Conservation (phyloP, 2,888 invertebrate genomes). For the Ellobium chinense region DNA sequence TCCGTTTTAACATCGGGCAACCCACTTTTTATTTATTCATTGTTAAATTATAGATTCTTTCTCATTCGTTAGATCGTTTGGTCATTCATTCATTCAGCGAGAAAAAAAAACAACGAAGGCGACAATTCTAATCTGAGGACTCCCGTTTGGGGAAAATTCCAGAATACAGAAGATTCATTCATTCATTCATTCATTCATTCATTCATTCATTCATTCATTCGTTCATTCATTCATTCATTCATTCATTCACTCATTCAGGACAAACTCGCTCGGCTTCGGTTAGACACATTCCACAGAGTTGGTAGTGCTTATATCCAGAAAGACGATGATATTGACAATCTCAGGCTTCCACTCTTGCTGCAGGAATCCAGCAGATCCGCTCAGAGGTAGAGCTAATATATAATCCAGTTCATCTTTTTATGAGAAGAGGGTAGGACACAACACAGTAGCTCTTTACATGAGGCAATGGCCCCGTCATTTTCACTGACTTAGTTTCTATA, state of each 20-base stretch:
- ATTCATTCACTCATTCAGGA: conserved; percentile 30
- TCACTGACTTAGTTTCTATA: background rate
- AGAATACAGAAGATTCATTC: no score
- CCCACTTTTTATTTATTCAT: no score
- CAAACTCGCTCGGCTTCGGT: conserved; percentile 35
- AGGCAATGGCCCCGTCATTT: no score
- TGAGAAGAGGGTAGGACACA: no score
- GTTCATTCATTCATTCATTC: background rate
- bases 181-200: background rate
- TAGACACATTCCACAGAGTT: conserved; percentile 55
- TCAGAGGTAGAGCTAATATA: background rate
- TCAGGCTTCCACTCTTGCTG: conserved; percentile 43
- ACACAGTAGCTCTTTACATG: no score
- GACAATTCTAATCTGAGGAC: no score
- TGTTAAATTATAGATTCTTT: no score
- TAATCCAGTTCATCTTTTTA: background rate
- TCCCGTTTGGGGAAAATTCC: no score
- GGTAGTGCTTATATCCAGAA: conserved; percentile 68
- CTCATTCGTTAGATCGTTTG: no score
- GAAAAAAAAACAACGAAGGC: no score
- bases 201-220: background rate
- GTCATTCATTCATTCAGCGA: no score
- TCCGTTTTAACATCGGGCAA: no score
- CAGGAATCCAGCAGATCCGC: background rate
- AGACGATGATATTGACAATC: conserved; percentile 57